phyloP scores from a whole-genome alignment of 2,113 vertebrate species.

The Rhinolophus sinicus region DNA sequence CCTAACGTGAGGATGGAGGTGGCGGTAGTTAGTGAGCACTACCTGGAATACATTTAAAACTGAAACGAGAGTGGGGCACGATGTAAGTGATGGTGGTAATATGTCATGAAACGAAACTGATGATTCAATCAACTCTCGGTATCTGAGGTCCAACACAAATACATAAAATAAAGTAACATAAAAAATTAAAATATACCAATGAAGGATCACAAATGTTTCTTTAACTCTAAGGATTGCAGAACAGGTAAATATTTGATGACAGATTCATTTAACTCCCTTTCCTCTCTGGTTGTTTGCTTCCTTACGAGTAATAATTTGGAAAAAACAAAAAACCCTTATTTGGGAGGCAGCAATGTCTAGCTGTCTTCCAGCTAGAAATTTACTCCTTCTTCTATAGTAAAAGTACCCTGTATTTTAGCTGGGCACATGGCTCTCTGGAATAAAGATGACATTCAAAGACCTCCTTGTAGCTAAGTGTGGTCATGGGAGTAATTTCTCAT shows the following conservation, averaged over 20 bases:
- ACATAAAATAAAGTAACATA: not conserved
- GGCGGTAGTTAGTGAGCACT: not conserved
- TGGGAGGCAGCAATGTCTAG: not conserved
- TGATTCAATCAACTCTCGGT: not conserved
- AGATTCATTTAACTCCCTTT: not conserved
- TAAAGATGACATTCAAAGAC: not conserved
- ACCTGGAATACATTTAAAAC: not conserved
- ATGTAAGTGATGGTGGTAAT: not conserved
- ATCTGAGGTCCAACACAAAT: not conserved
- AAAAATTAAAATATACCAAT: not conserved
- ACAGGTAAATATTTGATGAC: not conserved
- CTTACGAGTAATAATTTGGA: not conserved
- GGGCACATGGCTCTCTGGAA: not conserved
- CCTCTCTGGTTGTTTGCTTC: not conserved
- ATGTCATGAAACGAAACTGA: not conserved
- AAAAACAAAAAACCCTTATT: not conserved
- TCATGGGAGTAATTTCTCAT: not conserved
- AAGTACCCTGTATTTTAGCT: not conserved
- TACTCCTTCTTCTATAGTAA: not conserved
- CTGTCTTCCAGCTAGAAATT: not conserved
- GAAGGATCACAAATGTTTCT: not conserved
- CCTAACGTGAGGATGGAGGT: not conserved
- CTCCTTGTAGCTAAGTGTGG: not conserved
- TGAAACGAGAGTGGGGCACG: not conserved
- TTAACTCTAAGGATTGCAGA: not conserved